These are phyloP conservation scores for Capreolus pygargus DNA, from an alignment of 2,113 vertebrate genomes.

Conservation along the genomic window DNA sequence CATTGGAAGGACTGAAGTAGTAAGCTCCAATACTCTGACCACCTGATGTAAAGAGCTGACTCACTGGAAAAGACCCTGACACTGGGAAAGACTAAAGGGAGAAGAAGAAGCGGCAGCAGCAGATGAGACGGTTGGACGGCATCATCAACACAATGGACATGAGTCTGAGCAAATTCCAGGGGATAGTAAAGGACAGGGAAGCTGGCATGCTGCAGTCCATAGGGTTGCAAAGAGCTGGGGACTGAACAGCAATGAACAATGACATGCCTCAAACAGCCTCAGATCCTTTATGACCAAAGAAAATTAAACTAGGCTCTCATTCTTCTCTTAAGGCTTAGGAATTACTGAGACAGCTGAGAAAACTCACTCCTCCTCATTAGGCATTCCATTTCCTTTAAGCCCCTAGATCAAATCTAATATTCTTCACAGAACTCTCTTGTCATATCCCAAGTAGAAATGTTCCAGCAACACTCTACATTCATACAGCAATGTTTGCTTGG, in stretches of 20 bases:
- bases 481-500: neutral
- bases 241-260: neutral
- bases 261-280: neutral
- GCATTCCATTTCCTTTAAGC: neutral
- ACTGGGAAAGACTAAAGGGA: neutral
- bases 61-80: neutral
- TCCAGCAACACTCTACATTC: neutral
- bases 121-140: neutral
- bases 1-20: neutral
- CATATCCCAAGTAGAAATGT: neutral
- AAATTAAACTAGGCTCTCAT: neutral
- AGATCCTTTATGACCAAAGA: neutral
- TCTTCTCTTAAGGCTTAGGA: neutral
- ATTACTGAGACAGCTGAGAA: neutral
- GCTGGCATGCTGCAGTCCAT: neutral
- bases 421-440: neutral
- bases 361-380: neutral
- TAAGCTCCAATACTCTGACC: neutral
- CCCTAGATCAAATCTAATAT: slow-evolving; percentile 7
- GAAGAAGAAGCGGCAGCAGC: neutral
- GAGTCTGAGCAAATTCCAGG: neutral
- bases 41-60: neutral
- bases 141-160: neutral
- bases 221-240: neutral
- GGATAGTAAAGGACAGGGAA: neutral